Conservation (phyloP, 2,113 vertebrate species). For the Phyllostomus hastatus region DNA sequence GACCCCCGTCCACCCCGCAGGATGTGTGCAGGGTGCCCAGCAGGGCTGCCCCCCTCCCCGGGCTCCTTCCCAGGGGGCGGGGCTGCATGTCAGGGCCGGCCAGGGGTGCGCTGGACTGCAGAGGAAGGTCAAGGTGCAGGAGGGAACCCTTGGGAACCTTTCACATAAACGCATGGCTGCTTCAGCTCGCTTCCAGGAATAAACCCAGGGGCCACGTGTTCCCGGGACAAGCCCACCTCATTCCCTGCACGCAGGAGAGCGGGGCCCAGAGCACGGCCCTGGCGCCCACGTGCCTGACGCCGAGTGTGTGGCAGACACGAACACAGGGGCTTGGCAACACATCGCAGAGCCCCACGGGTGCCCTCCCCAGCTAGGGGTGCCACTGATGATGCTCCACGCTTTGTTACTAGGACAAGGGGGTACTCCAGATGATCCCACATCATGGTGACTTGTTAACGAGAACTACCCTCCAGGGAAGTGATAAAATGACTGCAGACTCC, state of each 20-base stretch:
- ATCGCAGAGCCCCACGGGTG: not conserved
- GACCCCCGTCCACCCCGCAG: not conserved
- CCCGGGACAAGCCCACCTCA: not conserved
- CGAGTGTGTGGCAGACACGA: not conserved
- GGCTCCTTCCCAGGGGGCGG: not conserved
- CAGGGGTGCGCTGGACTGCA: not conserved
- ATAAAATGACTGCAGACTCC: not conserved
- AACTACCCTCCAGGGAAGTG: not conserved
- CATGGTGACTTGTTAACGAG: no score
- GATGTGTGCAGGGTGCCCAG: not conserved
- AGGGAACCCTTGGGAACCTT: not conserved
- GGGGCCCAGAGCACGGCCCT: fast-evolving
- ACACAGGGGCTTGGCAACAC: not conserved
- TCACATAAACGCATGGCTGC: not conserved
- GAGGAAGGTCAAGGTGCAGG: not conserved
- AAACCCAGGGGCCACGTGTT: not conserved
- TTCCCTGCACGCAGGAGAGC: fast-evolving
- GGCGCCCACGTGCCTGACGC: not conserved
- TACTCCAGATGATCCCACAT: no score
- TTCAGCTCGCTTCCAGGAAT: not conserved
- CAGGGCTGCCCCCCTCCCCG: not conserved
- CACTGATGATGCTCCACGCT: no score
- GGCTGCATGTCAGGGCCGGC: no score
- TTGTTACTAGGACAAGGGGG: no score
- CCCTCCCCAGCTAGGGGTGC: no score